phyloP scores from a whole-genome alignment of 2,888 invertebrate genomes.

The Cantharis flavilabris region DNA sequence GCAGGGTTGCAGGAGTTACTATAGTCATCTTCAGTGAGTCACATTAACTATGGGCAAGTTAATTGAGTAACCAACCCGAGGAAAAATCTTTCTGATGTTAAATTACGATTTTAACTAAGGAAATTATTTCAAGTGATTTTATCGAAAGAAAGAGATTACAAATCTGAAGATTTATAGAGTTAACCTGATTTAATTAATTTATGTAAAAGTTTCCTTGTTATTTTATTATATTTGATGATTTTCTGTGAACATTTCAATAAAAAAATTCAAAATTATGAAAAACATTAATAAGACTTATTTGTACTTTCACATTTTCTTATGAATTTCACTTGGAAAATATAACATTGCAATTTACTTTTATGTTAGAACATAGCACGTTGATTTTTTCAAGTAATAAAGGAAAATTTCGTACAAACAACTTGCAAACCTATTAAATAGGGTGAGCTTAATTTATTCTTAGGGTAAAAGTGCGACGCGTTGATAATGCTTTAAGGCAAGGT shows the following conservation, averaged over 20 bases:
- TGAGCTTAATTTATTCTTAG: constrained; percentile 24
- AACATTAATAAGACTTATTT: not conserved
- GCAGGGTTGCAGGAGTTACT: no score
- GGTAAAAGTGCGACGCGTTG: constrained; percentile 17
- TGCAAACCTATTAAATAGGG: constrained; percentile 17
- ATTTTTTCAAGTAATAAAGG: constrained; percentile 13
- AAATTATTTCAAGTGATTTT: no score
- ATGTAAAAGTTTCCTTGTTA: no score
- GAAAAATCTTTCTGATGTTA: no score
- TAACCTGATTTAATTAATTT: no score
- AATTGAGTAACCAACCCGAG: no score
- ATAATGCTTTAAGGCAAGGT: constrained; percentile 17
- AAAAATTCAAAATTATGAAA: not conserved
- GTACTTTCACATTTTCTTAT: not conserved
- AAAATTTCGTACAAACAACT: constrained; percentile 13
- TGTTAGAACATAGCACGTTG: not conserved
- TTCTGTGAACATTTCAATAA: not conserved
- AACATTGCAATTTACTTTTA: not conserved
- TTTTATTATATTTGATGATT: no score
- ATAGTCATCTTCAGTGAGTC: no score
- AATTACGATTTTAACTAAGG: no score
- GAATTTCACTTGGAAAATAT: not conserved
- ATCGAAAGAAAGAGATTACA: no score
- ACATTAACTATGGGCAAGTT: no score
- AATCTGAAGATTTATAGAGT: no score